Base-by-base conservation (phyloP, 2,113 vertebrate species). In the Onychostoma macrolepis region DNA sequence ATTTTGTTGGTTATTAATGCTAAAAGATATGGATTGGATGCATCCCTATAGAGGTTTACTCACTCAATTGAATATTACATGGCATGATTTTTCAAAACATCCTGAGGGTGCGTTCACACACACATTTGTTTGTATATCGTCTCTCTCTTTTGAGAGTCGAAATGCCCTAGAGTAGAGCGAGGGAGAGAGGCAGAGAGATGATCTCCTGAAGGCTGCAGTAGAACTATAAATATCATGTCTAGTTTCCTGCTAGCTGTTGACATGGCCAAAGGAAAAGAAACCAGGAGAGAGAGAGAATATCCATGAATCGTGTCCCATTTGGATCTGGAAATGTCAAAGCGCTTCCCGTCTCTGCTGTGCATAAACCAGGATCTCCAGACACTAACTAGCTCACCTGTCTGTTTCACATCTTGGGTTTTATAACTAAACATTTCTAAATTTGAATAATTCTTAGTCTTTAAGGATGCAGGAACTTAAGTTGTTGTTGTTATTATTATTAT, bases 181-280 rank as follows among this genome's bases (percentile, higher is more conserved):
- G 21, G 7, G 69, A 63, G 53, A 10, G n/a, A 65, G 3, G 8
- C 0, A 67, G 84, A 19, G 74, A 69, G 19, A 36, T 53, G 26
- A 53, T 26, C 24, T 76, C 36, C 53, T 79, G 56, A 24, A 45
- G 30, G 28, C 53, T 30, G 86, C 41, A 38, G 82, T 72, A 53
- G 72, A 53, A 33, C 83, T 88, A 50, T 85, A 85, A 81, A 85
- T 88, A 83, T 85, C 77, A 80, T 80, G 87, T 88, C 87, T 48
- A 21, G 79, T 80, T 85, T 85, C 26, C 15, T 26, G 9, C 61
- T 36, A 88, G 45, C 77, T 53, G 87, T 81, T 88, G 87, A 58
- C 77, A 53, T 65, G 69, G 77, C 67, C 79, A 85, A 74, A 74
- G 71, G 84, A 83, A 84, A 78, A 82, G 88, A 76, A 28, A 81